Evolutionary conservation across 2,113 vertebrate species (phyloP).

Genomic region (Hippotragus niger): DNA sequence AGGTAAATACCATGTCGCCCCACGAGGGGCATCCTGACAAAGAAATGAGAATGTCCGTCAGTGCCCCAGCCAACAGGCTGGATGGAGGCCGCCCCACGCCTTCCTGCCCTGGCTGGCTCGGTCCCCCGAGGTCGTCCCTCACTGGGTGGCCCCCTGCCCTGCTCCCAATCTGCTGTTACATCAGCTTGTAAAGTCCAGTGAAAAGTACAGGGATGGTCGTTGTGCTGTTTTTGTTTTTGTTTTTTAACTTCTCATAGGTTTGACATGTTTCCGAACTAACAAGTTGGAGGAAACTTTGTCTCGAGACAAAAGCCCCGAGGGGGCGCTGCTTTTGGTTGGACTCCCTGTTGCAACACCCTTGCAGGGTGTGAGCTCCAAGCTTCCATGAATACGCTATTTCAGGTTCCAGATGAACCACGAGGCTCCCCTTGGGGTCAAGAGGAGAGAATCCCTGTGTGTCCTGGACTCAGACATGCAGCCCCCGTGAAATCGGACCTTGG

Average conservation of each 20-base stretch:
- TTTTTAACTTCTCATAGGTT: neutral
- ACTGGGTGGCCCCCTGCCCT: fast-evolving
- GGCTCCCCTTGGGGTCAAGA: neutral
- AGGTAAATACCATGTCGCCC: fast-evolving
- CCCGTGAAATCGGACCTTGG: fast-evolving
- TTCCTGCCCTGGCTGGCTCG: neutral
- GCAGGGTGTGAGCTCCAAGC: fast-evolving
- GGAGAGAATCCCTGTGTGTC: neutral
- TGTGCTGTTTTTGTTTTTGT: neutral
- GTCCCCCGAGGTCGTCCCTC: fast-evolving
- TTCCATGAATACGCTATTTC: fast-evolving
- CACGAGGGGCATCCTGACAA: fast-evolving
- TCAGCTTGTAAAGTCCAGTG: fast-evolving
- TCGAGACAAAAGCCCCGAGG: too few relatives aligned
- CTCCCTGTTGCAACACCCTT: fast-evolving
- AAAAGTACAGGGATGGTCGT: fast-evolving
- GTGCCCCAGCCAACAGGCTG: fast-evolving
- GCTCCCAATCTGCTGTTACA: fast-evolving
- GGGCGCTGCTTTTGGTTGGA: neutral
- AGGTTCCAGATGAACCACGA: neutral
- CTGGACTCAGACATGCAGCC: fast-evolving
- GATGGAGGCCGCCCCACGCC: fast-evolving
- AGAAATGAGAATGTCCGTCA: fast-evolving
- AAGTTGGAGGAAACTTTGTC: neutral
- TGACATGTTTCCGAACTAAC: neutral